A percentile compares a stretch with the other conserved stretches of the same genome.
phyloP scores from a whole-genome alignment of 2,888 invertebrate genomes.

The Lobophora halterata region DNA sequence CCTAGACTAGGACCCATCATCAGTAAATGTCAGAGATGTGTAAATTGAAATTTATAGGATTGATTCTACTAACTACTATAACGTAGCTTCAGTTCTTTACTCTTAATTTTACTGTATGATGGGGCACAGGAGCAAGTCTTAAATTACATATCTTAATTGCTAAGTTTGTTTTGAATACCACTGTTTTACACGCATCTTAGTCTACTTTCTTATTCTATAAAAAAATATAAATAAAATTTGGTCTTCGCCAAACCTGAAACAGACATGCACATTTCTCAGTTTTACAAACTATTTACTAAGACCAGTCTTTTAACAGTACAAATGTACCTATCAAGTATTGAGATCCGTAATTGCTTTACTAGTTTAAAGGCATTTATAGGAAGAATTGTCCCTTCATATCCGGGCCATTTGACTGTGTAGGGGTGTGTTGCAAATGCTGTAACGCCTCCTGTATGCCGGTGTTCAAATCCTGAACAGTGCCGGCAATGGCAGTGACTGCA shows the following conservation, averaged over 20 bases:
- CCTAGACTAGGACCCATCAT: background rate
- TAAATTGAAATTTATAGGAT: too few relatives aligned
- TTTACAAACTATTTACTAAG: background rate
- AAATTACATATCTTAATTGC: conserved; percentile 7
- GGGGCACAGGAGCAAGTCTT: background rate
- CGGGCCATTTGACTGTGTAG: conserved; percentile 41
- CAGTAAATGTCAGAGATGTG: too few relatives aligned
- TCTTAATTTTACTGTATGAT: too few relatives aligned
- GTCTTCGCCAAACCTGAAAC: conserved; percentile 4
- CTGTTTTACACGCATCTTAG: conserved; percentile 13
- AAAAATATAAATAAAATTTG: background rate
- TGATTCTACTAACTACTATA: too few relatives aligned
- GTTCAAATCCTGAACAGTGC: conserved; percentile 59
- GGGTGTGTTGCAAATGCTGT: conserved; percentile 46
- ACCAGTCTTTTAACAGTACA: conserved; percentile 1
- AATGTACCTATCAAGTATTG: background rate
- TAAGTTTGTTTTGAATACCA: conserved; percentile 31
- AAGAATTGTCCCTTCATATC: conserved; percentile 51
- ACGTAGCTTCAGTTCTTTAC: too few relatives aligned
- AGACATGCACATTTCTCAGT: background rate
- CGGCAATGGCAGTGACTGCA: conserved; percentile 54
- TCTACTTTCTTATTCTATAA: conserved; percentile 10
- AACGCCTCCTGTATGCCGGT: conserved; percentile 57
- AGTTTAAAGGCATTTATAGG: conserved; percentile 22
- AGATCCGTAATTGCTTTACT: conserved; percentile 9